phyloP scores from a whole-genome alignment of 2,797 vertebrate species.

The Buphagus erythrorhynchus region DNA sequence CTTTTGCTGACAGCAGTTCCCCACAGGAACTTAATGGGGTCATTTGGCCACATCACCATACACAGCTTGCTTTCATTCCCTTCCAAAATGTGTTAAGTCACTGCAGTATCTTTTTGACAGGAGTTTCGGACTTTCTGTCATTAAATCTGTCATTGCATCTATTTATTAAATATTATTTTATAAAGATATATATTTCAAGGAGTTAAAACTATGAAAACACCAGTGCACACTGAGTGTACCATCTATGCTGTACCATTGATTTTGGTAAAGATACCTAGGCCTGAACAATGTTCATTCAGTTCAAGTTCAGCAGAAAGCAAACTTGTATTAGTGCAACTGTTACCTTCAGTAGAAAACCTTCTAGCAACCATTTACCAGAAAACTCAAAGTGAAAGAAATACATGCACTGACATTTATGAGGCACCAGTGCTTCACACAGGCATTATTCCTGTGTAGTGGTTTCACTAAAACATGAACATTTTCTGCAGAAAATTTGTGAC shows the following conservation, averaged over 20 bases:
- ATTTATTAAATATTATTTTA: background rate
- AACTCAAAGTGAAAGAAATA: background rate
- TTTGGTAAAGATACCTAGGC: background rate
- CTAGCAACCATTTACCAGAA: background rate
- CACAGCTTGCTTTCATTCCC: background rate
- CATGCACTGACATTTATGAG: background rate
- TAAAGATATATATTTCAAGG: background rate
- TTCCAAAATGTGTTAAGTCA: background rate
- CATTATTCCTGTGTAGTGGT: background rate
- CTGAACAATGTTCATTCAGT: background rate
- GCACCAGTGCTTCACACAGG: background rate
- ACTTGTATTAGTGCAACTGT: background rate
- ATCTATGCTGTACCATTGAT: background rate
- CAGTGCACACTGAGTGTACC: background rate
- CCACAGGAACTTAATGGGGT: background rate
- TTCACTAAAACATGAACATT: background rate
- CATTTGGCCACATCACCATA: background rate
- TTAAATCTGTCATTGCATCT: background rate
- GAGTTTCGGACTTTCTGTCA: background rate
- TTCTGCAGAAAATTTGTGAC: background rate
- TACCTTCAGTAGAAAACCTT: background rate
- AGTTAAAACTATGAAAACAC: background rate
- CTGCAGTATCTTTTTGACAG: background rate
- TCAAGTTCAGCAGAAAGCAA: background rate
- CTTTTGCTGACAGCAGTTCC: fast-evolving